Conservation (phyloP, 2,888 invertebrate genomes). For the Laothoe populi region DNA sequence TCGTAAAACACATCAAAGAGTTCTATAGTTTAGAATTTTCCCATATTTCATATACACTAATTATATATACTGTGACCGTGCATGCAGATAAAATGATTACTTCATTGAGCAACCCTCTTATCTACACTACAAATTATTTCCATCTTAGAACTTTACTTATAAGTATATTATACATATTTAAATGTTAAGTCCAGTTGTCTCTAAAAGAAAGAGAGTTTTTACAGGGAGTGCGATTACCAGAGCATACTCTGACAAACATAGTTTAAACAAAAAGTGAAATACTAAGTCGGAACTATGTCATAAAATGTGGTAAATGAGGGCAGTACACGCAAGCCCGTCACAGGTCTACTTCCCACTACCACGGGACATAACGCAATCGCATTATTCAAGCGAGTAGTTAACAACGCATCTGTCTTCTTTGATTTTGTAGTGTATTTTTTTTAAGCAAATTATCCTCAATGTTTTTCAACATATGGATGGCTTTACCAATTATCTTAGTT, state of each 20-base stretch:
- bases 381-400: not conserved
- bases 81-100: not conserved
- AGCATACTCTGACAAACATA: conserved; percentile 58
- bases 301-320: conserved; percentile 76
- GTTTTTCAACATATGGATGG: too few species aligned
- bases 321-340: conserved; percentile 65
- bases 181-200: conserved; percentile 1
- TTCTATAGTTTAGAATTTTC: too few species aligned
- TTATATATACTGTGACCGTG: too few species aligned
- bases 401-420: not conserved
- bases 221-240: conserved; percentile 46
- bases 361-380: conserved; percentile 29
- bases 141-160: not conserved
- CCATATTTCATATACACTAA: too few species aligned
- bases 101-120: too few species aligned
- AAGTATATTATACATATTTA: not conserved
- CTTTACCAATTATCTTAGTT: too few species aligned
- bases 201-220: conserved; percentile 39
- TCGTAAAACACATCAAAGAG: too few species aligned
- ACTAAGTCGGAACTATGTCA: conserved; percentile 76
- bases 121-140: too few species aligned
- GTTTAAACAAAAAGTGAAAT: conserved; percentile 81
- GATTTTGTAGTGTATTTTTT: not conserved
- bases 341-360: conserved; percentile 32
- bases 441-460: not conserved